Conservation (phyloP, 2,797 vertebrate genomes). For the Arnoldichthys spilopterus region DNA sequence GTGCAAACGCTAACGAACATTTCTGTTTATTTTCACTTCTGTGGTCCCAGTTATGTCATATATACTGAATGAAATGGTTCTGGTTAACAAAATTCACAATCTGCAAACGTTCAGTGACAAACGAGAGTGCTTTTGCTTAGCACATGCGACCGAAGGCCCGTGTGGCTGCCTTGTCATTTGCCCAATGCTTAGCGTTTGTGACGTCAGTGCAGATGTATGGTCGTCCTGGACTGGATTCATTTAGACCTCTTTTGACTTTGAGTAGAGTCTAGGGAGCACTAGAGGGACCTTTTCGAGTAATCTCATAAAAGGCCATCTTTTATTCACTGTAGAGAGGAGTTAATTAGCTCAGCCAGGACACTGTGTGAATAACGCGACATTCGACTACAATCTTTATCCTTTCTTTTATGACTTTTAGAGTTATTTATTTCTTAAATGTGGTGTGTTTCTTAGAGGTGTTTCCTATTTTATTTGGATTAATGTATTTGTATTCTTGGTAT, state of each 20-base stretch:
- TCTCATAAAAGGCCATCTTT: conserved; percentile 35
- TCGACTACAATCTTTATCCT: conserved; percentile 28
- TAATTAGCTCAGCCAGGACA: conserved; percentile 40
- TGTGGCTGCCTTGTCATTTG: too few relatives aligned
- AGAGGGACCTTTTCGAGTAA: conserved; percentile 20
- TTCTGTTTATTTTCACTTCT: conserved; percentile 42
- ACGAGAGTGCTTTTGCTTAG: conserved; percentile 21
- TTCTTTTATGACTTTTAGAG: conserved; percentile 55
- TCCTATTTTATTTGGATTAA: conserved; percentile 60
- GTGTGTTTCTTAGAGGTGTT: conserved; percentile 63
- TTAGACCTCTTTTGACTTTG: conserved; percentile 28
- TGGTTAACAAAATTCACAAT: conserved; percentile 20
- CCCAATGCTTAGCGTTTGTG: conserved; percentile 8
- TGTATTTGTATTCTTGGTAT: conserved; percentile 63
- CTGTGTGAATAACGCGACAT: conserved; percentile 53
- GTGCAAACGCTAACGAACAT: conserved; percentile 79
- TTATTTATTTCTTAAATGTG: conserved; percentile 78
- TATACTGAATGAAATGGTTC: conserved; percentile 16
- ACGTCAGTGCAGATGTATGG: conserved; percentile 27
- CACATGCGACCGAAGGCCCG: conserved; percentile 1
- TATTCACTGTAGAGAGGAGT: conserved; percentile 42
- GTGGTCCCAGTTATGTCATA: background rate
- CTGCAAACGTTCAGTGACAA: conserved; percentile 6
- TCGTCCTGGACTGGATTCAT: conserved; percentile 27
- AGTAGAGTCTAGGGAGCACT: conserved; percentile 17